Base-by-base conservation (phyloP, 2,113 vertebrate species). In the Emberiza fucata region DNA sequence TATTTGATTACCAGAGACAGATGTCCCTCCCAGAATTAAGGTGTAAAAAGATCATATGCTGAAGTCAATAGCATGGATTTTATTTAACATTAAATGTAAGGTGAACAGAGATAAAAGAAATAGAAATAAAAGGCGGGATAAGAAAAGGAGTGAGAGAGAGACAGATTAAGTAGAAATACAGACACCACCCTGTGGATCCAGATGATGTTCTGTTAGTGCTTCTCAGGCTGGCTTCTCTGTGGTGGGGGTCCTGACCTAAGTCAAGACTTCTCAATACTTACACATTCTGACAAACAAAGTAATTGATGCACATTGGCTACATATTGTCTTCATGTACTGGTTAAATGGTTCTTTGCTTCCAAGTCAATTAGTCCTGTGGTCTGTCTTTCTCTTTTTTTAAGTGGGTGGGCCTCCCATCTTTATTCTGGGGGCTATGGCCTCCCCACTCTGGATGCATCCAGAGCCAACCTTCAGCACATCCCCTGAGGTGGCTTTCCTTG, bases 401-500 rank as follows among this genome's bases (percentile, higher is more conserved):
- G 37, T 28, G 12, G 15, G 12, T 37, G 31, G 22, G 14, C 8
- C 25, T 64, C 66, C 22, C 8, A 15, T 73, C 27, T 65, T 48
- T 22, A 23, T 27, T 57, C 1, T 6, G 6, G 18, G 39, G 6
- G 3, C 13, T 42, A 10, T 19, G 11, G 8, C 11, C 14, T 31
- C 9, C 3, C 9, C 0, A 0, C 17, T 65, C 42, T 48, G 18
- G 8, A 50, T 31, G 5, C 35, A 64, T 21, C 12, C 14, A 57
- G 14, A 48, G 8, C 17, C 3, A 11, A 4, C 11, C 48, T 63
- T 40, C 31, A 35, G 25, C 23, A 5, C 22, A 27, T 5, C 25
- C 59, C 21, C 11, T 59, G 25, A 50, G 21, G 9, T 59, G 21
- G 27, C 16, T 48, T 76, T 66, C 42, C 18, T 65, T 65, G n/a